phyloP scores from a whole-genome alignment of 2,797 vertebrate species.

The Cynodonichthys magdalenae region DNA sequence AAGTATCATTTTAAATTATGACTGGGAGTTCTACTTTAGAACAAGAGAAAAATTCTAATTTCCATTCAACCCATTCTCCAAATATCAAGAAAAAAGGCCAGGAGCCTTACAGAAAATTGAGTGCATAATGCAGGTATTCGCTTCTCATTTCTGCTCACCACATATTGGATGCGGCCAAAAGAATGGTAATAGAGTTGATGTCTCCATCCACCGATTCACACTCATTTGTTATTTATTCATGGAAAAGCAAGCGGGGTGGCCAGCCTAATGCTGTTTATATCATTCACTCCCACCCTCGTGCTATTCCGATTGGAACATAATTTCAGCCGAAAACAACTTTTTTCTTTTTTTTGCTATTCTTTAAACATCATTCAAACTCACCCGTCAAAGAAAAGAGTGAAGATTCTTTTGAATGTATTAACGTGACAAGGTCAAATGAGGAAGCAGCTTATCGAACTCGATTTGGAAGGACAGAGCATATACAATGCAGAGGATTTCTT shows the following conservation, averaged over 20 bases:
- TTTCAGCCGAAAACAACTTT: constrained; percentile 46
- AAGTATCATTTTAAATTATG: constrained; percentile 5
- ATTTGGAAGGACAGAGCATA: constrained; percentile 15
- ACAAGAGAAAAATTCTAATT: constrained; percentile 33
- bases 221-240: constrained; percentile 78
- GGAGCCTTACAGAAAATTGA: constrained; percentile 53
- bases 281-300: constrained; percentile 44
- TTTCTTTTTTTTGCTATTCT: constrained; percentile 29
- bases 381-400: constrained; percentile 19
- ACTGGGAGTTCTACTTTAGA: constrained; percentile 28
- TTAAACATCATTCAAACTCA: constrained; percentile 40
- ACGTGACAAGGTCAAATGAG: constrained; percentile 32
- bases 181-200: constrained; percentile 69
- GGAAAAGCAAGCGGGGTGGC: constrained; percentile 66
- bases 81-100: constrained; percentile 46
- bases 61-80: constrained; percentile 40
- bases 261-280: constrained; percentile 60
- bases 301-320: constrained; percentile 52
- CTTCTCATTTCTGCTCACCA: constrained; percentile 63
- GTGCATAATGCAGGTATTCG: constrained; percentile 64
- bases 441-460: neutral
- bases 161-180: constrained; percentile 49
- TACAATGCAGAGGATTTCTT: neutral
- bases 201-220: constrained; percentile 60
- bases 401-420: constrained; percentile 15